These are phyloP conservation scores for Urocynchramus pylzowi DNA, from an alignment of 2,113 vertebrate genomes.

Conservation along the genomic window DNA sequence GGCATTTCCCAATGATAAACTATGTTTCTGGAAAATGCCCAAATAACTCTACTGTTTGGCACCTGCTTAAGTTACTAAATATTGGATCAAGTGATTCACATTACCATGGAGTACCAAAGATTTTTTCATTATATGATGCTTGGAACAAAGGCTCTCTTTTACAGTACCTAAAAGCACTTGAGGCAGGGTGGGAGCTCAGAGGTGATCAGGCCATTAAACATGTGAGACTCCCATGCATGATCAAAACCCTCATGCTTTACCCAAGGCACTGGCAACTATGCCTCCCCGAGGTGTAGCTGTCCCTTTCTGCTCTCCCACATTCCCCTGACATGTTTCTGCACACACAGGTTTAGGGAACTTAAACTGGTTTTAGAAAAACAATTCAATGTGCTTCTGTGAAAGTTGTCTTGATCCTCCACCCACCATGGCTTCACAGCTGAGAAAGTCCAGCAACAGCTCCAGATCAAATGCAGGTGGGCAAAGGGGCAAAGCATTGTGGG, in stretches of 20 bases:
- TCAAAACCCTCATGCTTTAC: background rate
- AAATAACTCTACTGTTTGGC: background rate
- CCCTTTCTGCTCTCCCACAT: background rate
- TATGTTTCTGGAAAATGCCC: slow-evolving; percentile 18
- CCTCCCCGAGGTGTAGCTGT: background rate
- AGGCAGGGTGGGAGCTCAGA: background rate
- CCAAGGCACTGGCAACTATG: background rate
- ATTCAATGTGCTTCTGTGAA: background rate
- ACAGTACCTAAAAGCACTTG: background rate
- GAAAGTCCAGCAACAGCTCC: background rate
- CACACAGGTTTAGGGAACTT: background rate
- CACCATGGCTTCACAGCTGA: background rate
- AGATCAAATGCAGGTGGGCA: background rate
- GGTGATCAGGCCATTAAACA: background rate
- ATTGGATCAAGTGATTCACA: slow-evolving; percentile 5
- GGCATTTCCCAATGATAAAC: slow-evolving; percentile 4
- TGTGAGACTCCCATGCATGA: background rate
- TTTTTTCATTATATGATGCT: background rate
- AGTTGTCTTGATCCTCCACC: background rate
- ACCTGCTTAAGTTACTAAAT: slow-evolving; percentile 28
- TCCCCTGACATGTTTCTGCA: background rate
- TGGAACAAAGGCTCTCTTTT: background rate
- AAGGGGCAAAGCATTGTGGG: background rate
- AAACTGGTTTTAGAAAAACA: background rate
- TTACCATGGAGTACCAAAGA: background rate